These are phyloP conservation scores for Mormyrops boulengeri DNA, from an alignment of 2,797 vertebrate genomes.

Conservation along the genomic window DNA sequence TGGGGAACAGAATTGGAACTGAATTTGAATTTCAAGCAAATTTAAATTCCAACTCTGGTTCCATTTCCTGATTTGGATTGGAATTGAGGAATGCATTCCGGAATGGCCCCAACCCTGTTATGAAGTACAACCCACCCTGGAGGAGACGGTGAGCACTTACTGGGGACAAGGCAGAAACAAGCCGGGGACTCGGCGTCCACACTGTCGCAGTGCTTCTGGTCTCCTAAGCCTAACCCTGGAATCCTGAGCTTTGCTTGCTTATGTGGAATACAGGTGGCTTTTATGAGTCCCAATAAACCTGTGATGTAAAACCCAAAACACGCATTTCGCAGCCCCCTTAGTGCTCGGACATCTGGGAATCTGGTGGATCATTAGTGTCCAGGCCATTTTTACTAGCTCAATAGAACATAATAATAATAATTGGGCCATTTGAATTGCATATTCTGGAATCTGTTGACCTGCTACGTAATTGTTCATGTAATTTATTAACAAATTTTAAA, in stretches of 20 bases:
- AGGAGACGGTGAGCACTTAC: neutral
- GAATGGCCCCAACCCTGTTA: neutral
- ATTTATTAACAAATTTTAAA: constrained; percentile 11
- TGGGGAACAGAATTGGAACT: neutral
- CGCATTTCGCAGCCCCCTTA: neutral
- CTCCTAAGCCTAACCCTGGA: neutral
- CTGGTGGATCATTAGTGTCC: neutral
- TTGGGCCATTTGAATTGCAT: neutral
- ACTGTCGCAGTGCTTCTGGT: neutral
- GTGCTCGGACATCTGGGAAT: neutral
- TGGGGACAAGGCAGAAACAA: neutral
- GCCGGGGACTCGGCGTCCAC: neutral
- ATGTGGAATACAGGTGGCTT: neutral
- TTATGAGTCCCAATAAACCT: neutral
- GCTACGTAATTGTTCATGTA: neutral
- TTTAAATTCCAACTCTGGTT: neutral
- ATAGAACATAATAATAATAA: neutral
- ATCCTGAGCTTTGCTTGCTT: neutral
- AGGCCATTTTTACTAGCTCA: neutral
- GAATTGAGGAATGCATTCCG: neutral
- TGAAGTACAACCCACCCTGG: neutral
- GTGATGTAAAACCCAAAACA: neutral
- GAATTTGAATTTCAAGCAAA: neutral
- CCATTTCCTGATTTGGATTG: neutral
- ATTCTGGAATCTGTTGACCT: constrained; percentile 12